These are phyloP conservation scores for Myzus persicae DNA, from an alignment of 1,140 invertebrate species.

Conservation along the genomic window DNA sequence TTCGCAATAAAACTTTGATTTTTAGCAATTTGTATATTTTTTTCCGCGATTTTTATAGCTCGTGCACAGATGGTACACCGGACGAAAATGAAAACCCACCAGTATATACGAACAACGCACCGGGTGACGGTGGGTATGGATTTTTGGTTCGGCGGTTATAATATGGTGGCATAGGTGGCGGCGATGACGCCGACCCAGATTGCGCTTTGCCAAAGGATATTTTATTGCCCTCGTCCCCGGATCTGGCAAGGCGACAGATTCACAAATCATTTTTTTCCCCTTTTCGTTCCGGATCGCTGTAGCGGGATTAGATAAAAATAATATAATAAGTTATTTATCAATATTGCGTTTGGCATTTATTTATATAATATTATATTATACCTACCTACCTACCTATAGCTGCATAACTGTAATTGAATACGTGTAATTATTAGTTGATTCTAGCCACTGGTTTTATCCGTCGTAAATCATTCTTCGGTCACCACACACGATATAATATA, in stretches of 20 bases:
- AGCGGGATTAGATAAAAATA: not conserved
- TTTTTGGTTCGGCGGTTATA: constrained; percentile 29
- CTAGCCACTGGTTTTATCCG: not conserved
- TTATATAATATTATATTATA: not conserved
- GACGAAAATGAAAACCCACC: not conserved
- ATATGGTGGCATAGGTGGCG: not conserved
- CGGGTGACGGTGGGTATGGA: constrained; percentile 30
- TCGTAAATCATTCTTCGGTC: not conserved
- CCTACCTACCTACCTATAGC: not conserved
- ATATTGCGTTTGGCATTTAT: not conserved
- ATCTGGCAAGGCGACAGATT: constrained; percentile 51
- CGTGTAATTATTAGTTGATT: not conserved
- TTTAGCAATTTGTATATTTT: not conserved
- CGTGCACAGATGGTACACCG: constrained; percentile 9
- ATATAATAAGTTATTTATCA: constrained; percentile 15
- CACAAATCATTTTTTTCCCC: not conserved
- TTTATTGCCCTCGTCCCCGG: constrained; percentile 27
- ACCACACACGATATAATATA: not conserved
- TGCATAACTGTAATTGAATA: not conserved
- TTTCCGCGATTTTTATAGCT: not conserved
- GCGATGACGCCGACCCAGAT: constrained; percentile 50
- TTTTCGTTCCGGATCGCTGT: not conserved
- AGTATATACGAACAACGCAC: not conserved
- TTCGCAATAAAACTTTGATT: not conserved
- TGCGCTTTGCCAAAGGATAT: constrained; percentile 55